Evolutionary conservation across 1,140 invertebrate species (phyloP).

Genomic region (Ooceraea biroi): DNA sequence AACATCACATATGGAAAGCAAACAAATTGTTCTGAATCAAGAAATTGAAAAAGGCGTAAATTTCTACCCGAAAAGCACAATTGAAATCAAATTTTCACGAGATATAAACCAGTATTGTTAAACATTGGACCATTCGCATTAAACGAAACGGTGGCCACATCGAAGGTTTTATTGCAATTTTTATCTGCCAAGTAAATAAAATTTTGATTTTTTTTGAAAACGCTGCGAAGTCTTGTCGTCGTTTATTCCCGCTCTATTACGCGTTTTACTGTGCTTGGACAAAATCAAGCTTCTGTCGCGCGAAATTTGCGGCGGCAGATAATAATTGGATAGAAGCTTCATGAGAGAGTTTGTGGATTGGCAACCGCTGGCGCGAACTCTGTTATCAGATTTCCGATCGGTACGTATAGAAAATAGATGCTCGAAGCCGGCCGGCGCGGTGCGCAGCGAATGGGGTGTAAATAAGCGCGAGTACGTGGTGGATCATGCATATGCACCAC

Average conservation of each 20-base stretch:
- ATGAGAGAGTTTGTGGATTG: slow-evolving; percentile 8
- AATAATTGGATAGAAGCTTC: slow-evolving; percentile 37
- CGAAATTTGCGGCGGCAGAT: background rate
- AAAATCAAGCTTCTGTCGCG: slow-evolving; percentile 2
- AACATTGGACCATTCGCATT: no score
- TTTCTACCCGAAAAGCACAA: no score
- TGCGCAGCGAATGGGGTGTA: slow-evolving; percentile 66
- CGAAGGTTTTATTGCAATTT: no score
- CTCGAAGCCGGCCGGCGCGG: slow-evolving; percentile 68
- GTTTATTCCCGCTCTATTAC: background rate
- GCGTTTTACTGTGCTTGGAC: background rate
- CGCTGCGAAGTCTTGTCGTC: background rate
- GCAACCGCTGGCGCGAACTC: slow-evolving; percentile 49
- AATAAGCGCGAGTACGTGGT: slow-evolving; percentile 69
- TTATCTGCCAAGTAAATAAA: no score
- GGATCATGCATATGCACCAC: slow-evolving; percentile 74
- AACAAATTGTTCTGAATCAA: no score
- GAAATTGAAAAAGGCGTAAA: no score
- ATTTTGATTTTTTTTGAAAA: background rate
- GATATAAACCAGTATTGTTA: no score
- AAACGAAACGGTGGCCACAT: no score
- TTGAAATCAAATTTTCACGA: no score
- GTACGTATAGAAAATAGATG: slow-evolving; percentile 54
- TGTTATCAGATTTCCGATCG: slow-evolving; percentile 61
- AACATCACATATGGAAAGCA: no score